Percentiles rank a stretch among this genome's conserved stretches.
Evolutionary conservation across 2,113 vertebrate species (phyloP).

Genomic region (Pavo muticus): DNA sequence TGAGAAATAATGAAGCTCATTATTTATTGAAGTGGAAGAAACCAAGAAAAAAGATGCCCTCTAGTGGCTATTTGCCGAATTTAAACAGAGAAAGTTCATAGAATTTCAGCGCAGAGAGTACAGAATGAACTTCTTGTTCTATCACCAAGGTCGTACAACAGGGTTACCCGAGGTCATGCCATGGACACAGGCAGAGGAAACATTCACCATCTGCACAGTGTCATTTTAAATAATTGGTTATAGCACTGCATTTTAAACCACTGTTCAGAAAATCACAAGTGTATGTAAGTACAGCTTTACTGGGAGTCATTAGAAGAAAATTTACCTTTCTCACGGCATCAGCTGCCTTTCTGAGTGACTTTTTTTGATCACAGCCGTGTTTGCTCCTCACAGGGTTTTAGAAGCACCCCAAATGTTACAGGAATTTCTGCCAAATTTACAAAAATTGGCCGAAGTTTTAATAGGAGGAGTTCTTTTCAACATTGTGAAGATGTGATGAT

Average conservation of each 20-base stretch:
- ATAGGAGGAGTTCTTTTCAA: background rate
- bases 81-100: background rate
- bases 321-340: background rate
- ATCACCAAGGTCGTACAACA: background rate
- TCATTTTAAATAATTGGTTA: background rate
- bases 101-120: fast-evolving
- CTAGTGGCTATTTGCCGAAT: constrained; percentile 59
- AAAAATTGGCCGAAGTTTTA: background rate
- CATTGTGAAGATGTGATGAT: background rate
- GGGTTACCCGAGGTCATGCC: background rate
- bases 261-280: background rate
- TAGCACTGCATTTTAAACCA: background rate
- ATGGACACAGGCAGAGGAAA: background rate
- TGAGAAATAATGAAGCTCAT: background rate
- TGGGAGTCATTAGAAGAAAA: background rate
- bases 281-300: background rate
- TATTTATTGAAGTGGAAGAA: constrained; percentile 35
- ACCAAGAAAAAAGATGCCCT: constrained; percentile 78
- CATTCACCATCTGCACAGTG: background rate
- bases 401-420: background rate
- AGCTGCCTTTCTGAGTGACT: background rate
- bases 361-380: background rate
- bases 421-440: constrained; percentile 30
- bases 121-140: background rate
- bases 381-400: background rate